phyloP scores from a whole-genome alignment of 2,888 invertebrate species.

The Machimus atricapillus region DNA sequence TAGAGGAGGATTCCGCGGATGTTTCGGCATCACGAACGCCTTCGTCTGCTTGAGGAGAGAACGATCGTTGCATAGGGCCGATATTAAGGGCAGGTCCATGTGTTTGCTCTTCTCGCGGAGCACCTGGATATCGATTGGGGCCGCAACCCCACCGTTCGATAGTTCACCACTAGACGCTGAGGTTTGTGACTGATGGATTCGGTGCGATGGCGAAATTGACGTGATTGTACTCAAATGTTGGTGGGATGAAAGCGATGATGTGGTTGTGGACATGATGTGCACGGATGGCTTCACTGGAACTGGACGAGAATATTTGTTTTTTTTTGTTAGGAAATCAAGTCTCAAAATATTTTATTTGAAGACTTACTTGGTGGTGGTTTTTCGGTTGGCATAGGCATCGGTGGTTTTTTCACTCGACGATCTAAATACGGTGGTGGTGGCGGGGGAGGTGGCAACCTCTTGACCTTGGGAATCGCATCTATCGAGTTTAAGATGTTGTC shows the following conservation, averaged over 20 bases:
- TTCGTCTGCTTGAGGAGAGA: conserved; percentile 88
- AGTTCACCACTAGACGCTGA: conserved; percentile 58
- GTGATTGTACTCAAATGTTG: neutral
- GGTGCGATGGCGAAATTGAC: neutral
- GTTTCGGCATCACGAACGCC: conserved; percentile 81
- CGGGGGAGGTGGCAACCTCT: conserved; percentile 67
- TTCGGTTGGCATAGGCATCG: conserved; percentile 64
- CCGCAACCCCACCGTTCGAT: conserved; percentile 48
- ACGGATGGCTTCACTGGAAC: conserved; percentile 56
- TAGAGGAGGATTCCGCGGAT: conserved; percentile 57
- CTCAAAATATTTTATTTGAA: neutral
- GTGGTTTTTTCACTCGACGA: conserved; percentile 60
- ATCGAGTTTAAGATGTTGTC: conserved; percentile 80
- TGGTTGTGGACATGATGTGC: conserved; percentile 52
- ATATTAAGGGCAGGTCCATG: conserved; percentile 88
- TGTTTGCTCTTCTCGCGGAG: conserved; percentile 88
- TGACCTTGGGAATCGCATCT: conserved; percentile 65
- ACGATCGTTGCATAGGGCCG: conserved; percentile 91
- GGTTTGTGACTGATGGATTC: conserved; percentile 66
- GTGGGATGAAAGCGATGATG: conserved; percentile 25
- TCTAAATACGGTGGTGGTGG: conserved; percentile 65
- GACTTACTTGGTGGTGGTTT: conserved; percentile 62
- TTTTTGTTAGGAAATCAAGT: neutral
- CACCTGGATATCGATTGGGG: conserved; percentile 77
- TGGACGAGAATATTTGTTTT: conserved; percentile 46